Evolutionary conservation across 2,797 vertebrate genomes (phyloP).

Genomic region (Xenopus petersii): DNA sequence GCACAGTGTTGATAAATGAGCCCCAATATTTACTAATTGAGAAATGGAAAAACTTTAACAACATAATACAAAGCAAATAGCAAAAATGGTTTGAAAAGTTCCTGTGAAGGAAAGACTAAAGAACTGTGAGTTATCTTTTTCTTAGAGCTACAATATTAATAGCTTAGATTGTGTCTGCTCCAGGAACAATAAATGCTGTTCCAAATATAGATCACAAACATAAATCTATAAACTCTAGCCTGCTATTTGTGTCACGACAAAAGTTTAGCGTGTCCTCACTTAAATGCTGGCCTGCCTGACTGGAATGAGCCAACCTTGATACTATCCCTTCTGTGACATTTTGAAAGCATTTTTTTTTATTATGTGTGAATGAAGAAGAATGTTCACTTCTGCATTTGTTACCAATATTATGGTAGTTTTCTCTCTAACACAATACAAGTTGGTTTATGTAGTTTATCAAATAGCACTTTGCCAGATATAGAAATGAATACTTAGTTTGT

Average conservation of each 20-base stretch:
- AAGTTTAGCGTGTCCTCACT: constrained; percentile 11
- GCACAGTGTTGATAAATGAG: no score
- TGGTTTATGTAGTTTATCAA: no score
- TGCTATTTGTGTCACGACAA: constrained; percentile 22
- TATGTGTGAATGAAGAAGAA: background rate
- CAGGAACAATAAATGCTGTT: constrained; percentile 41
- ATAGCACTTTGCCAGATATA: no score
- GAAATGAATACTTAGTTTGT: no score
- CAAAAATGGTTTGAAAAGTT: no score
- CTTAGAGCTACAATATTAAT: constrained; percentile 1
- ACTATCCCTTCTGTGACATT: constrained; percentile 9
- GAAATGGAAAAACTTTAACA: no score
- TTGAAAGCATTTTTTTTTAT: background rate
- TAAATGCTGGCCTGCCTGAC: background rate
- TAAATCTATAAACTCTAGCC: constrained; percentile 29
- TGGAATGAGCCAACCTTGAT: constrained; percentile 5
- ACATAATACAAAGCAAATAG: no score
- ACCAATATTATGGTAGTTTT: no score
- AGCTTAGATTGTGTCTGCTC: constrained; percentile 35
- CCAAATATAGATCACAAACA: constrained; percentile 38
- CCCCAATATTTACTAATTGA: no score
- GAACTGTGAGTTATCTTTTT: background rate
- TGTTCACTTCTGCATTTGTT: no score
- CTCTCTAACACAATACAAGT: no score
- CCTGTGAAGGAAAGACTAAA: no score